Base-by-base conservation (phyloP, 2,113 vertebrate genomes). In the Elgaria multicarinata region DNA sequence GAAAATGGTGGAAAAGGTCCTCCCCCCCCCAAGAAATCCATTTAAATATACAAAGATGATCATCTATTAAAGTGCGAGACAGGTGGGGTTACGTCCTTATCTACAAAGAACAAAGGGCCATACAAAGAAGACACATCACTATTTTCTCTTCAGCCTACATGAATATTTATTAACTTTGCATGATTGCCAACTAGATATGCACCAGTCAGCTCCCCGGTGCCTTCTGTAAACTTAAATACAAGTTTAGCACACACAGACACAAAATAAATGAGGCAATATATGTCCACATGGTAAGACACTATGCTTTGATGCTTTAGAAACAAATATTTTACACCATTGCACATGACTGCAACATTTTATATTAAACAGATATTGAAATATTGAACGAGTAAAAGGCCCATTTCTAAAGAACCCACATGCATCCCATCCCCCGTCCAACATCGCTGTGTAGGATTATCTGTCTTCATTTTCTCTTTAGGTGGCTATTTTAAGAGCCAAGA, bases 21-120 rank as follows among this genome's bases (percentile, higher is more conserved):
- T 75, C 94, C 94, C 96, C 93, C 77, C 94, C 94, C 96, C 84
- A 87, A 84, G 86, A 69, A 90, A 76, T 31, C 13, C 90, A 93
- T 96, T 92, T 89, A 66, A 7, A 84, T 93, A 4, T 9, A 31
- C 31, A 90, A 67, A 93, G 86, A 88, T 94, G 95, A 80, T 75
- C 44, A 90, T 86, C 55, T 85, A 89, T 88, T 94, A 92, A 66
- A 94, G 89, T 95, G 75, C 53, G 89, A 85, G 3, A 39, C 18
- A 4, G 44, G 26, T 74, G 90, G 24, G 55, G 50, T 91, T 33
- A 26, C 10, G 88, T 44, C 69, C 93, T 92, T 92, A 88, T 87
- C 83, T 89, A 46, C 90, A 76, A 94, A 91, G 84, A 91, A 90
- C 81, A 90, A 94, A 92, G 84, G 90, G 36, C 3, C 55, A 67